A percentile compares a stretch with the other conserved stretches of the same genome.
Evolutionary conservation across 2,113 vertebrate species (phyloP).

Genomic region (Origma solitaria): DNA sequence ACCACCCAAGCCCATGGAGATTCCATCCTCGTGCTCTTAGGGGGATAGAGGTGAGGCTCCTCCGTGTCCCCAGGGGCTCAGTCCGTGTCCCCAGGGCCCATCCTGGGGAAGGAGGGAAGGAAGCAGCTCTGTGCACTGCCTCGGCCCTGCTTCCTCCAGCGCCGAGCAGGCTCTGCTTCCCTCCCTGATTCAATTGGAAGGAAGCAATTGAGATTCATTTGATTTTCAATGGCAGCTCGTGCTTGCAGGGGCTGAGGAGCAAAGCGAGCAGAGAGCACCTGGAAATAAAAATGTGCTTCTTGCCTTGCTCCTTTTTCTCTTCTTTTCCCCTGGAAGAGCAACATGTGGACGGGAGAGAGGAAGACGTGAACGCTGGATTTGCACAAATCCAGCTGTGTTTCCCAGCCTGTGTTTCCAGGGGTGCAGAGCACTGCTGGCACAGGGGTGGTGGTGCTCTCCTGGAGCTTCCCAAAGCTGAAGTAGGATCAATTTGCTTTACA

Average conservation of each 20-base stretch:
- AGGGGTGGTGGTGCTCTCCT: neutral
- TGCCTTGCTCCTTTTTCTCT: neutral
- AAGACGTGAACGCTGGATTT: fast-evolving
- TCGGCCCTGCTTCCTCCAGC: conserved; percentile 1
- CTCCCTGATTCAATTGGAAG: conserved; percentile 56
- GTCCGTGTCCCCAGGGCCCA: neutral
- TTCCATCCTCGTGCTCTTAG: neutral
- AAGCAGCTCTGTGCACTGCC: neutral
- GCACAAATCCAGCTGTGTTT: fast-evolving
- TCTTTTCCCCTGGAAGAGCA: neutral
- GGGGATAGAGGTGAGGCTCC: neutral
- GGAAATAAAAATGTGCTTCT: neutral
- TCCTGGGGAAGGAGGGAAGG: neutral
- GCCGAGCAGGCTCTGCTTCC: conserved; percentile 13
- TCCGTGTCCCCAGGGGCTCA: fast-evolving
- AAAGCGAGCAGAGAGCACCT: neutral
- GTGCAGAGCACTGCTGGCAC: neutral
- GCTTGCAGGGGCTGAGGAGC: neutral
- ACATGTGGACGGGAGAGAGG: fast-evolving
- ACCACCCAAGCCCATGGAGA: fast-evolving
- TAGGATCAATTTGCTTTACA: neutral
- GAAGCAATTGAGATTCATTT: conserved; percentile 64
- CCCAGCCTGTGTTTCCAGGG: neutral
- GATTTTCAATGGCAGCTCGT: conserved; percentile 46
- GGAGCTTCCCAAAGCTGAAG: neutral